Base-by-base conservation (phyloP, 2,888 invertebrate species). In the Stenodera caucasica region DNA sequence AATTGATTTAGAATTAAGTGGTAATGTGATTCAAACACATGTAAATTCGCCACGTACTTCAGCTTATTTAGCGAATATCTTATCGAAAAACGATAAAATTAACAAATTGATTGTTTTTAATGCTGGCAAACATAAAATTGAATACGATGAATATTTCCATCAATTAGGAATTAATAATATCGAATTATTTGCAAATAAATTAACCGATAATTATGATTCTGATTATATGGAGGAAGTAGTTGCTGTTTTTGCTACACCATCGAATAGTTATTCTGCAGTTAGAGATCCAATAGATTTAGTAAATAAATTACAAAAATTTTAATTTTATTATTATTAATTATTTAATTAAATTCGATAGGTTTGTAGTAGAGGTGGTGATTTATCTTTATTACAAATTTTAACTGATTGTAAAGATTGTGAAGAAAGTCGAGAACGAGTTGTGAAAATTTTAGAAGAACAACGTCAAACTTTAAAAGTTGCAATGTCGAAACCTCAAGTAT, bases 261-360 rank as follows among this genome's bases (percentile, higher is more conserved):
- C 91, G 0, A 92, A 91, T 75, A 91, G 91, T 0, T 92, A 90
- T 74, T 90, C 91, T 0, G 90, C 91, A 0, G 88, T 92, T 23
- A 84, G 84, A 0, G 91, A 92, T 75, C 90, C 92, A 0, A 91
- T 92, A 4, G 92, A 92, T 72, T 80, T 92, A 71, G 91, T 80
- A 75, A 69, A 59, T 49, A 18, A 2, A 51, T 18, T 50, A 40
- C 21, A 26, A 33, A 15, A 40, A 29, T 54, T 49, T 45, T 30
- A 33, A 49, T 51, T 35, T 40, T 53, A 37, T 57, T 45, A 61
- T 2, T 2, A 3, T 2, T 49, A 5, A n/a, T 23, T 30, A 33
- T 30, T 21, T 2, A 18, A n/a, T n/a, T 4, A 15, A 26, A 40
- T 15, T 65, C 65, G 9, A n/a, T 58, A 80, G 80, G 79, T 89